Percentiles rank a stretch among this genome's conserved stretches.
These are phyloP conservation scores for Halichoerus grypus DNA, from an alignment of 2,113 vertebrate genomes.

Conservation along the genomic window DNA sequence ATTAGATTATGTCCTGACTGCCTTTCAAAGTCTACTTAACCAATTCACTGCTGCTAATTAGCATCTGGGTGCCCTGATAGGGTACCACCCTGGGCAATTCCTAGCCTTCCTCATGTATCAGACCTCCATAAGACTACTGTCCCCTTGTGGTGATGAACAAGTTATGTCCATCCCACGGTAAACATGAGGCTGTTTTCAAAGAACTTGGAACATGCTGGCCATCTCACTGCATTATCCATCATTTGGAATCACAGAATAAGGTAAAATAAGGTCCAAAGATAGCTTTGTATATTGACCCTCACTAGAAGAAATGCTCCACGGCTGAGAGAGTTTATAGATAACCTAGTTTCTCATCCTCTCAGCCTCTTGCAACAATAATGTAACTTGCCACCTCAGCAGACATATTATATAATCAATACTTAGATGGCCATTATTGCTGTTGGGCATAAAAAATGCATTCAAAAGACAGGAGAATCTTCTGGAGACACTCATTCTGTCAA, in stretches of 20 bases:
- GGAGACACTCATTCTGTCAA: constrained; percentile 70
- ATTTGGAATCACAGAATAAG: constrained; percentile 71
- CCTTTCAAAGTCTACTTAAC: constrained; percentile 74
- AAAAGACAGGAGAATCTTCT: constrained; percentile 67
- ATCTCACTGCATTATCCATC: constrained; percentile 72
- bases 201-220: constrained; percentile 21
- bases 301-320: constrained; percentile 76
- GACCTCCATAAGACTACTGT: constrained; percentile 64
- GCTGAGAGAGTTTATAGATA: constrained; percentile 70
- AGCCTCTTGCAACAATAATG: constrained; percentile 75
- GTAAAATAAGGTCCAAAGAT: constrained; percentile 67
- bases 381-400: constrained; percentile 80
- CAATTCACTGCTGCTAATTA: constrained; percentile 76
- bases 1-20: constrained; percentile 69
- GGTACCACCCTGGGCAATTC: constrained; percentile 25
- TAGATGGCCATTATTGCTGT: constrained; percentile 79
- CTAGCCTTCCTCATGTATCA: constrained; percentile 33
- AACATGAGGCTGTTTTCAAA: constrained; percentile 71
- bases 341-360: constrained; percentile 77
- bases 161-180: constrained; percentile 58
- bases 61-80: constrained; percentile 43
- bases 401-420: constrained; percentile 84
- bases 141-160: constrained; percentile 52
- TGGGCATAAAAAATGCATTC: constrained; percentile 76
- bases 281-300: constrained; percentile 71